phyloP scores from a whole-genome alignment of 2,797 vertebrate species.

The Pangasius djambal region DNA sequence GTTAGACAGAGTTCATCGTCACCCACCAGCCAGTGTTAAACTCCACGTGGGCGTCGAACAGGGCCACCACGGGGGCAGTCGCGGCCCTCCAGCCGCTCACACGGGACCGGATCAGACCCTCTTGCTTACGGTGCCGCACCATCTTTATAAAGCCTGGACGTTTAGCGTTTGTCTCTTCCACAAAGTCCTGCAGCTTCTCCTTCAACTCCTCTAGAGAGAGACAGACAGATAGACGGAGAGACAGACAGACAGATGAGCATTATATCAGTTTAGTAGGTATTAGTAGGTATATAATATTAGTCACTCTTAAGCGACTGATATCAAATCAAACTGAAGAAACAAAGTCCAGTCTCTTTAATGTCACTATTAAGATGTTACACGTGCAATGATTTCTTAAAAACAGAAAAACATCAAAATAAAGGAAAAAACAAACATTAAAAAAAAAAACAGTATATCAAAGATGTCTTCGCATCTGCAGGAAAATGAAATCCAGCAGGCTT shows the following conservation, averaged over 20 bases:
- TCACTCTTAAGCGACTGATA: neutral
- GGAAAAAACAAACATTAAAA: neutral
- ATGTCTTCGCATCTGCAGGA: neutral
- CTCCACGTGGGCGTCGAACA: constrained; percentile 97
- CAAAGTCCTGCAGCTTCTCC: constrained; percentile 88
- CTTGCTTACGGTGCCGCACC: constrained; percentile 89
- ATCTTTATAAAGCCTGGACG: constrained; percentile 92
- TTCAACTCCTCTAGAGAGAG: constrained; percentile 87
- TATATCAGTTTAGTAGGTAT: neutral
- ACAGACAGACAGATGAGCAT: neutral
- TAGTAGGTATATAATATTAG: neutral
- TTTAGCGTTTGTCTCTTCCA: constrained; percentile 84
- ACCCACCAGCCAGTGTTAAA: constrained; percentile 95
- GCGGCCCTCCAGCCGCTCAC: constrained; percentile 95
- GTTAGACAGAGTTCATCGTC: constrained; percentile 44
- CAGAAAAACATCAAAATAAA: neutral
- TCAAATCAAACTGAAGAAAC: neutral
- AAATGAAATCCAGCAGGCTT: neutral
- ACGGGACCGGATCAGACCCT: constrained; percentile 93
- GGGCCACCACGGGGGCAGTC: constrained; percentile 91
- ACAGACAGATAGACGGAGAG: neutral
- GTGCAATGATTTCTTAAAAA: neutral
- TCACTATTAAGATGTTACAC: neutral
- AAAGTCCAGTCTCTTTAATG: neutral
- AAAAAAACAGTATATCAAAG: neutral